phyloP scores from a whole-genome alignment of 2,888 invertebrate genomes.

The Nomada ruficornis region DNA sequence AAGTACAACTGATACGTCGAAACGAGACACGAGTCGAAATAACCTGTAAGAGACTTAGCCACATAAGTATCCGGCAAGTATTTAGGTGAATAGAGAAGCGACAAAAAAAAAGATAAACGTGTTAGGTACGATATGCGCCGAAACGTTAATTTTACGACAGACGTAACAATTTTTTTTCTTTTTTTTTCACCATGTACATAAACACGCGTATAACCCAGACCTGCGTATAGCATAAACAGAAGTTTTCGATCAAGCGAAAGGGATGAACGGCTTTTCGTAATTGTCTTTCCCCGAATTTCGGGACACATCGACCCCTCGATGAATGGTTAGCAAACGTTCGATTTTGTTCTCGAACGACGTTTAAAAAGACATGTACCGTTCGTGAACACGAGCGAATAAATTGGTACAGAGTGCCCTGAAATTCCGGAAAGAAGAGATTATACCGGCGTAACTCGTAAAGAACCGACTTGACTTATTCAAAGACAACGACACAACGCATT shows the following conservation, averaged over 20 bases:
- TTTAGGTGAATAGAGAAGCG: slow-evolving; percentile 14
- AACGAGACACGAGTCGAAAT: slow-evolving; percentile 18
- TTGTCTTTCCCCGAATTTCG: background rate
- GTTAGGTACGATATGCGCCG: slow-evolving; percentile 71
- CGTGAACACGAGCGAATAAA: background rate
- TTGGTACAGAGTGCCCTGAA: slow-evolving; percentile 6
- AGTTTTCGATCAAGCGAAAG: slow-evolving; percentile 52
- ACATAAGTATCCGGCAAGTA: slow-evolving; percentile 47
- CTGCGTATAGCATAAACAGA: slow-evolving; percentile 67
- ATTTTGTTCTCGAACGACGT: background rate
- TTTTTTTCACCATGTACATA: slow-evolving; percentile 75
- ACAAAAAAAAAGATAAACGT: slow-evolving; percentile 25
- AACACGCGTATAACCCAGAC: slow-evolving; percentile 57
- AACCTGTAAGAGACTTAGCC: slow-evolving; percentile 53
- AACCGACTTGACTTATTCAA: slow-evolving; percentile 81
- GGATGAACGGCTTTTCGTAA: background rate
- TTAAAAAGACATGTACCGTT: too few species aligned
- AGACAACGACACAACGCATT: slow-evolving; percentile 84
- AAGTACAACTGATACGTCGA: slow-evolving; percentile 32
- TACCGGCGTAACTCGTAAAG: slow-evolving; percentile 42
- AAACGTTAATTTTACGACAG: slow-evolving; percentile 72
- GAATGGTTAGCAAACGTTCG: background rate
- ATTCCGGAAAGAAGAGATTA: background rate
- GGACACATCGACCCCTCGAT: background rate
- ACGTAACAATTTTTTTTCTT: slow-evolving; percentile 62